These are phyloP conservation scores for Acropora tenuis DNA, from an alignment of 64 coral and sea anemone species.

Conservation along the genomic window DNA sequence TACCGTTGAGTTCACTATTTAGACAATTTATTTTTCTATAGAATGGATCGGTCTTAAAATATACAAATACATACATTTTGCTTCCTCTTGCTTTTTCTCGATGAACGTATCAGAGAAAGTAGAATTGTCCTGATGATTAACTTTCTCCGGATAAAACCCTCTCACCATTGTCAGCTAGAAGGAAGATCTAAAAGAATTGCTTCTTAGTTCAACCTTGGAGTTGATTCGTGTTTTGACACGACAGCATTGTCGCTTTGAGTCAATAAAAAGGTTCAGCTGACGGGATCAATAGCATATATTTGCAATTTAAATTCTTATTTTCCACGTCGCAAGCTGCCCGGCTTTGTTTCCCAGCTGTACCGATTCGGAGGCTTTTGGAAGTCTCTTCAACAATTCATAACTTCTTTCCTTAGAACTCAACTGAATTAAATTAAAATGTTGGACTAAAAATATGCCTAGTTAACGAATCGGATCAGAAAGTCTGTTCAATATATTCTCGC, in stretches of 20 bases:
- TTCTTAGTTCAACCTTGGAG: background rate
- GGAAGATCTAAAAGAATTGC: background rate
- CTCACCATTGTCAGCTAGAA: slow-evolving; percentile 15
- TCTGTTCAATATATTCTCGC: no score
- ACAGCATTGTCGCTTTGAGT: background rate
- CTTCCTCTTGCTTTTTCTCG: background rate
- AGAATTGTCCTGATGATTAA: background rate
- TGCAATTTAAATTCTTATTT: slow-evolving; percentile 41
- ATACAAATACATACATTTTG: slow-evolving; percentile 32
- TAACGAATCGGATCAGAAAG: no score
- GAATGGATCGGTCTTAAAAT: background rate
- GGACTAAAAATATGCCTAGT: no score
- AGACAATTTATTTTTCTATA: no score
- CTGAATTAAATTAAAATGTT: no score
- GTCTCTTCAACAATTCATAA: background rate
- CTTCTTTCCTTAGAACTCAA: no score
- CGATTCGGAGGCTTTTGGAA: background rate
- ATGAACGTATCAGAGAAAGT: background rate
- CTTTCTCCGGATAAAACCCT: background rate
- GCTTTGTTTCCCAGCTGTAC: background rate
- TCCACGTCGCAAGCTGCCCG: slow-evolving; percentile 39
- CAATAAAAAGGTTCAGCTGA: slow-evolving; percentile 15
- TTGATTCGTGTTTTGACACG: slow-evolving; percentile 22
- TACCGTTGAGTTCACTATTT: no score
- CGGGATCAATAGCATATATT: slow-evolving; percentile 1